These are phyloP conservation scores for Cheilosia variabilis DNA, from an alignment of 2,888 invertebrate genomes.

Conservation along the genomic window DNA sequence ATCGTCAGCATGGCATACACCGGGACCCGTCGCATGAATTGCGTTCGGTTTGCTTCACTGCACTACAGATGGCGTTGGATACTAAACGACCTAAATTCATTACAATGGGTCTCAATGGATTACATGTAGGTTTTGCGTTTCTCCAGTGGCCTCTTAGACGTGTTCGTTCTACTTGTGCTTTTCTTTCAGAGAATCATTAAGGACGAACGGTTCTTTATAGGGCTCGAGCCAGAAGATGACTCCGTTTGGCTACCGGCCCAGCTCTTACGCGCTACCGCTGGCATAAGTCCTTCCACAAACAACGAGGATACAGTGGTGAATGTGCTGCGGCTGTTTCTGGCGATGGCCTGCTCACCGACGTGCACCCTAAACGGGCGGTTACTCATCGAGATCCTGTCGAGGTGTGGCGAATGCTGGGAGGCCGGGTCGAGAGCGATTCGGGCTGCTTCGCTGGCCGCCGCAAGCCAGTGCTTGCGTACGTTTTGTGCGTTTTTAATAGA, in stretches of 20 bases:
- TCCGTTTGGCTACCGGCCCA: constrained; percentile 97
- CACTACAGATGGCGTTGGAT: constrained; percentile 94
- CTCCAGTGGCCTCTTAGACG: not conserved
- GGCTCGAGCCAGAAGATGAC: constrained; percentile 95
- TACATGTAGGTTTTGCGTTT: constrained; percentile 89
- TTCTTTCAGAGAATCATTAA: constrained; percentile 91
- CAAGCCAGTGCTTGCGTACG: constrained; percentile 93
- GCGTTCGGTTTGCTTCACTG: constrained; percentile 92
- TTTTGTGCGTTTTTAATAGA: constrained; percentile 91
- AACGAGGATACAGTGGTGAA: constrained; percentile 93
- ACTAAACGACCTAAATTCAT: constrained; percentile 94
- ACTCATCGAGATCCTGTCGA: constrained; percentile 93
- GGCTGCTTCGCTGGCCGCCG: constrained; percentile 95
- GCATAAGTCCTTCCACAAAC: constrained; percentile 85
- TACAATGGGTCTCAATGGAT: constrained; percentile 92
- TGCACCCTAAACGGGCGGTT: constrained; percentile 95
- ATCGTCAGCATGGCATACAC: constrained; percentile 90
- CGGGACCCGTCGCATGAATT: constrained; percentile 93
- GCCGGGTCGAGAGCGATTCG: constrained; percentile 91
- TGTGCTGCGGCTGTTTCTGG: constrained; percentile 89
- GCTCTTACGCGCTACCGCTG: constrained; percentile 91
- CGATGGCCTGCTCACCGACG: constrained; percentile 93
- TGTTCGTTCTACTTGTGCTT: constrained; percentile 1
- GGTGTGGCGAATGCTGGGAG: constrained; percentile 93
- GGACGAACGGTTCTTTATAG: constrained; percentile 95